phyloP scores from a whole-genome alignment of 2,113 vertebrate species.

The Dunckerocampus dactyliophorus region DNA sequence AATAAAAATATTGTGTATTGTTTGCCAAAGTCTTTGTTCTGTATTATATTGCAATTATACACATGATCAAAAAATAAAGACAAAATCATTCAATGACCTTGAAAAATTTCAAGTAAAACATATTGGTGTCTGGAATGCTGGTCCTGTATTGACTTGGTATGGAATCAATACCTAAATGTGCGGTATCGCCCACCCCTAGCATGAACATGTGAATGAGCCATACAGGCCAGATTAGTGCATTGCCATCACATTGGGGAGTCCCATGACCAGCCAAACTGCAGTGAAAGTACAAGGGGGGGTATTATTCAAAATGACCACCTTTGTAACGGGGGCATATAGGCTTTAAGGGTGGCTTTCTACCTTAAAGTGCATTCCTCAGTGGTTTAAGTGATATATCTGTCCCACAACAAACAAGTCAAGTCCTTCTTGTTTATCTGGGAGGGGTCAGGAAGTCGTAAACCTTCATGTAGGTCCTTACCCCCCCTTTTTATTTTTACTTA shows the following conservation, averaged over 20 bases:
- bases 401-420: slow-evolving; percentile 30
- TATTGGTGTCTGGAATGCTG: too few species aligned
- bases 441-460: slow-evolving; percentile 52
- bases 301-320: slow-evolving; percentile 49
- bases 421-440: slow-evolving; percentile 44
- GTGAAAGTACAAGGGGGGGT: slow-evolving; percentile 55
- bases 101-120: too few species aligned
- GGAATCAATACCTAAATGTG: too few species aligned
- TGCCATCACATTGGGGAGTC: slow-evolving; percentile 61
- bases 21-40: too few species aligned
- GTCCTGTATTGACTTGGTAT: too few species aligned
- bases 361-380: slow-evolving; percentile 21
- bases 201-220: slow-evolving; percentile 50
- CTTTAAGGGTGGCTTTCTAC: slow-evolving; percentile 4
- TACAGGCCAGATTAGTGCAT: slow-evolving; percentile 61
- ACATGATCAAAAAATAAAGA: too few species aligned
- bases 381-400: slow-evolving; percentile 16
- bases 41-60: too few species aligned
- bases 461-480: slow-evolving; percentile 43
- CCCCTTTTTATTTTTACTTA: slow-evolving; percentile 28
- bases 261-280: slow-evolving; percentile 58
- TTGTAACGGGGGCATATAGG: slow-evolving; percentile 25
- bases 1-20: too few species aligned
- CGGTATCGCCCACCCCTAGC: too few species aligned
- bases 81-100: too few species aligned